These are phyloP conservation scores for Pyrrhosoma nymphula DNA, from an alignment of 2,888 invertebrate species.

Conservation along the genomic window DNA sequence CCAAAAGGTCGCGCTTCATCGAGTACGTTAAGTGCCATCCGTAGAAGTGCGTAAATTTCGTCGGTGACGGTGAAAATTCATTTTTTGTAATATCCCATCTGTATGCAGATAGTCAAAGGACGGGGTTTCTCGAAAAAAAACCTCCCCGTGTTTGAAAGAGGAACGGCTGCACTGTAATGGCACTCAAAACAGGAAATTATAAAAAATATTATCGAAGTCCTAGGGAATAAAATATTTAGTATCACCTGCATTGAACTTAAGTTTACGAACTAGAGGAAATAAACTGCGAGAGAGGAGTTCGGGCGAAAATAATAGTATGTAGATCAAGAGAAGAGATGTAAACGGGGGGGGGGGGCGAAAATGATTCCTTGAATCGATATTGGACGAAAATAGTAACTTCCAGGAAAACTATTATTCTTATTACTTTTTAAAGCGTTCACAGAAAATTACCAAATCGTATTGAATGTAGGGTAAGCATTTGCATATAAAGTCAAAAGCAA, in stretches of 20 bases:
- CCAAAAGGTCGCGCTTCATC: not conserved
- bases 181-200: not conserved
- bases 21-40: not conserved
- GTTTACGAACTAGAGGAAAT: not conserved
- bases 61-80: not conserved
- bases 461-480: no score
- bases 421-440: no score
- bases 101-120: slow-evolving; percentile 25
- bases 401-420: not conserved
- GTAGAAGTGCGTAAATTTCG: not conserved
- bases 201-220: not conserved
- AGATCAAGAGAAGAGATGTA: not conserved
- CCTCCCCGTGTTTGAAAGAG: not conserved
- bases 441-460: no score
- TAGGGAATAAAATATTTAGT: not conserved
- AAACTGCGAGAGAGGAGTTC: not conserved
- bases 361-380: not conserved
- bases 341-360: not conserved
- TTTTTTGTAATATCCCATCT: slow-evolving; percentile 15
- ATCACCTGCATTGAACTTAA: not conserved
- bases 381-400: not conserved
- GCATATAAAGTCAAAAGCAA: no score
- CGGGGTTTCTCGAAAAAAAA: not conserved
- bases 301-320: not conserved
- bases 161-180: not conserved